Percentiles rank a stretch among this genome's conserved stretches.
These are phyloP conservation scores for Ectemnius cavifrons DNA, from an alignment of 2,888 invertebrate genomes.

Conservation along the genomic window DNA sequence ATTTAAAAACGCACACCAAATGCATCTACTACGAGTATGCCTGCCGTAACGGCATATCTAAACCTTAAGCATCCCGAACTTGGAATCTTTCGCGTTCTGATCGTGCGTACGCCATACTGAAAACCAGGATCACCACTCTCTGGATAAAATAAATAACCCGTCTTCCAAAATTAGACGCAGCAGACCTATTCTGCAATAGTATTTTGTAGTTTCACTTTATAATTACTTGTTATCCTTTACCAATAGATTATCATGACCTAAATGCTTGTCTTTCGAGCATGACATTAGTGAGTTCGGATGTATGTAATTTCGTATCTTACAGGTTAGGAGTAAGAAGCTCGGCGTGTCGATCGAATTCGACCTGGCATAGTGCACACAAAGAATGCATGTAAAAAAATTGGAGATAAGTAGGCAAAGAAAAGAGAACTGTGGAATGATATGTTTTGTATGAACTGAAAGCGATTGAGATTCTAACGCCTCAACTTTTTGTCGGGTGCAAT, in stretches of 20 bases:
- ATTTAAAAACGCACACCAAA: slow-evolving; percentile 45
- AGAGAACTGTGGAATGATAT: too few relatives aligned
- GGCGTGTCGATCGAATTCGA: background rate
- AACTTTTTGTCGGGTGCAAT: too few relatives aligned
- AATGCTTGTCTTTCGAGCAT: background rate
- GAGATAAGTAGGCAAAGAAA: too few relatives aligned
- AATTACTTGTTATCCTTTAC: background rate
- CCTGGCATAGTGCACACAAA: too few relatives aligned
- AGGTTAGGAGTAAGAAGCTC: background rate
- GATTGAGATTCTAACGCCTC: too few relatives aligned
- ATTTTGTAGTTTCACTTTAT: background rate
- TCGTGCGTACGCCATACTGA: slow-evolving; percentile 24
- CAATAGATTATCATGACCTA: slow-evolving; percentile 14
- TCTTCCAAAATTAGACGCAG: background rate
- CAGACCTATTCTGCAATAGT: background rate
- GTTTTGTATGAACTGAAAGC: too few relatives aligned
- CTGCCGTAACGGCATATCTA: slow-evolving; percentile 17
- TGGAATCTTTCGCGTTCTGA: slow-evolving; percentile 34
- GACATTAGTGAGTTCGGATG: background rate
- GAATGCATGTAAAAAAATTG: too few relatives aligned
- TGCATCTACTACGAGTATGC: slow-evolving; percentile 25
- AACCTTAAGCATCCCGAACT: slow-evolving; percentile 37
- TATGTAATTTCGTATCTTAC: background rate
- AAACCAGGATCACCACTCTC: slow-evolving; percentile 12
- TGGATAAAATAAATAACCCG: background rate